phyloP scores from a whole-genome alignment of 2,113 vertebrate species.

The Geothlypis trichas region DNA sequence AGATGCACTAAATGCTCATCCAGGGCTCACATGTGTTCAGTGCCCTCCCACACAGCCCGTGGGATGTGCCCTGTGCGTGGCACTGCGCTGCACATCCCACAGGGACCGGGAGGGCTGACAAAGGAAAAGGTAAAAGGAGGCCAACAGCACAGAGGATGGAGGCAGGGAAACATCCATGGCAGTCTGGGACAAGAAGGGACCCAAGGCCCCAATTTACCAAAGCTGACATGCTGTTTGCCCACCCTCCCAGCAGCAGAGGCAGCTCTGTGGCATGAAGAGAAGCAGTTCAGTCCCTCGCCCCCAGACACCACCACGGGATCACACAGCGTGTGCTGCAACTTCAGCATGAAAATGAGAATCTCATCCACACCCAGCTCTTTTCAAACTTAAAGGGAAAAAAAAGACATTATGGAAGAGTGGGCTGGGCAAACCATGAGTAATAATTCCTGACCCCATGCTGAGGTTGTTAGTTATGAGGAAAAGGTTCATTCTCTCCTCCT shows the following conservation, averaged over 20 bases:
- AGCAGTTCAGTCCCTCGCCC: neutral
- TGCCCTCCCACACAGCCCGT: neutral
- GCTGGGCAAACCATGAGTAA: neutral
- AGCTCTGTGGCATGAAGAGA: neutral
- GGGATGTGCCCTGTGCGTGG: neutral
- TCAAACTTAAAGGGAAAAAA: neutral
- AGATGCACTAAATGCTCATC: neutral
- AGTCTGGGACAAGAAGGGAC: neutral
- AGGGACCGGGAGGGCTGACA: neutral
- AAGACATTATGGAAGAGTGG: neutral
- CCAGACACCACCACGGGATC: neutral
- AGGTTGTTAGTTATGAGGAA: neutral
- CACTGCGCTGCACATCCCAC: neutral
- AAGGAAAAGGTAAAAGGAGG: neutral
- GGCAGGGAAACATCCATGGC: neutral
- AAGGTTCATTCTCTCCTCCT: neutral
- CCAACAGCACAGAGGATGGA: neutral
- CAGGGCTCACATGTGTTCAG: accelerated
- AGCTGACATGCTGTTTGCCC: neutral
- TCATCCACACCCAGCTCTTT: neutral
- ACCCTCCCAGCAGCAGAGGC: neutral
- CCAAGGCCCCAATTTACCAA: accelerated
- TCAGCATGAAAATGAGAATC: neutral
- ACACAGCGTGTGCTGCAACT: neutral
- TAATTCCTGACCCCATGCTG: neutral